Conservation (phyloP, 2,113 vertebrate species). For the Cricetomys ansorgei region DNA sequence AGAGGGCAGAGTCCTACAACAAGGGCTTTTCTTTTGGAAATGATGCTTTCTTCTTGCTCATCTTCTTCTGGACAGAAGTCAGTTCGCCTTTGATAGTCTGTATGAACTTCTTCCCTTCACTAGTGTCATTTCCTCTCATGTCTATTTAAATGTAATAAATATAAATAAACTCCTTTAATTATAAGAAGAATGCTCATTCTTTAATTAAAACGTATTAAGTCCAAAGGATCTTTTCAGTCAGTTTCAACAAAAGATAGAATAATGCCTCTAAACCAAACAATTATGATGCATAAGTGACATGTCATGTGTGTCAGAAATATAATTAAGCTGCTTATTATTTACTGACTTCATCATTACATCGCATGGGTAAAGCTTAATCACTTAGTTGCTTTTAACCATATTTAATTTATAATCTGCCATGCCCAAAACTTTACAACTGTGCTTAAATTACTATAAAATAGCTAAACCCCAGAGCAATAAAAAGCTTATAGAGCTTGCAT, state of each 20-base stretch:
- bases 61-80: background rate
- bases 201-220: slow-evolving; percentile 76
- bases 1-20: background rate
- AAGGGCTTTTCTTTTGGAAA: background rate
- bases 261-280: slow-evolving; percentile 64
- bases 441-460: slow-evolving; percentile 68
- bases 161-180: slow-evolving; percentile 51
- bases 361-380: slow-evolving; percentile 64
- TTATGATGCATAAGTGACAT: slow-evolving; percentile 76
- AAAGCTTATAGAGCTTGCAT: slow-evolving; percentile 47
- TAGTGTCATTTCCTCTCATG: slow-evolving; percentile 42
- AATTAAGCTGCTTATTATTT: slow-evolving; percentile 75
- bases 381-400: slow-evolving; percentile 32
- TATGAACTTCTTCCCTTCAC: background rate
- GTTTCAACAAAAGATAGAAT: slow-evolving; percentile 71
- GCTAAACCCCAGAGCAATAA: slow-evolving; percentile 43
- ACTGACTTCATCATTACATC: slow-evolving; percentile 69
- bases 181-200: slow-evolving; percentile 53
- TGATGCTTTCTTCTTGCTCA: slow-evolving; percentile 2
- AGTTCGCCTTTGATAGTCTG: background rate
- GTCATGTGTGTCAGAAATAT: slow-evolving; percentile 66
- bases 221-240: slow-evolving; percentile 58
- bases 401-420: slow-evolving; percentile 66
- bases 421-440: slow-evolving; percentile 24
- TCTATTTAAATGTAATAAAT: slow-evolving; percentile 64